Evolutionary conservation across 2,888 invertebrate species (phyloP), one percentile per base, ranked within the genome.

Genomic region (Athetis lepigone): DNA sequence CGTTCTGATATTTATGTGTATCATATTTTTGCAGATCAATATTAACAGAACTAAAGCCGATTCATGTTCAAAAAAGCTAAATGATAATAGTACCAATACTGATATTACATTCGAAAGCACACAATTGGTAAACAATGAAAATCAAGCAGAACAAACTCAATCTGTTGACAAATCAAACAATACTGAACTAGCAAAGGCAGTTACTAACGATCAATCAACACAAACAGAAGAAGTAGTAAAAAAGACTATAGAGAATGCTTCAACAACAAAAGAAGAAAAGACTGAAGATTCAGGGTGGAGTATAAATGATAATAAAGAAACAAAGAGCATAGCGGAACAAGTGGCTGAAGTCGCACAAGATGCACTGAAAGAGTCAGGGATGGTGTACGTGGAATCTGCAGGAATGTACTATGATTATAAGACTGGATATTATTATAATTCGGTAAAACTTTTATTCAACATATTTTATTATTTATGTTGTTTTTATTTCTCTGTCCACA

Each of bases 401-500:
- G 98, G 98, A 75, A 96, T 98, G 92, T 98, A 98, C 91, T 98
- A 98, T 90, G 98, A 98, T 90, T 97, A 97, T 79, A 97, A 96
- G 83, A 97, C 98, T 76, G 98, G 98, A 69, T 98, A 98, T 92
- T 98, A 98, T 92, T 98, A 98, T 87, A 98, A 98, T 95, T 96
- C 98, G 79, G 98, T 98, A 95, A 95, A 55, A 51, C 42, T 16
- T 9, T 37, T n/a, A n/a, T n/a, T n/a, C n/a, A n/a, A n/a, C n/a
- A n/a, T n/a, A n/a, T n/a, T n/a, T n/a, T n/a, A n/a, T n/a, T n/a
- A n/a, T n/a, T n/a, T n/a, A n/a, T 33, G 33, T 13, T 33, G 13
- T 33, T 33, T 33, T 33, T 13, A 11, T 2, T 11, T 11, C 13
- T 33, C 33, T 8, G 2, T 29, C 25, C 25, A 6, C 3, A 25